phyloP scores from a whole-genome alignment of 2,888 invertebrate genomes.

The Noctuana brunneofusca region DNA sequence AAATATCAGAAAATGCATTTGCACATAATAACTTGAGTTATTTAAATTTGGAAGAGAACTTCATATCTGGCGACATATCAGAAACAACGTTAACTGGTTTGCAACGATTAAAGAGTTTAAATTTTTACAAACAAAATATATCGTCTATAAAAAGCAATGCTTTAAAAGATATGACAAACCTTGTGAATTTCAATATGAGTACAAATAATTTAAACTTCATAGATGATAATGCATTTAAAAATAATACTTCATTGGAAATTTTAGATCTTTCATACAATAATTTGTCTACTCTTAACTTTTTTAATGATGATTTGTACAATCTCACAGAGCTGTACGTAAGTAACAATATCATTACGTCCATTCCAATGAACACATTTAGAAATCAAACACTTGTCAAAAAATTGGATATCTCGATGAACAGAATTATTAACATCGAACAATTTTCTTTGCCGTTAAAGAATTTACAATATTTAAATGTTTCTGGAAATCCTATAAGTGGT shows the following conservation, averaged over 20 bases:
- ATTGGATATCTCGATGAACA: conserved; percentile 64
- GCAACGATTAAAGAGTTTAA: conserved; percentile 47
- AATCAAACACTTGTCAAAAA: conserved; percentile 52
- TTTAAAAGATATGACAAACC: conserved; percentile 50
- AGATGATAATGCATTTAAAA: conserved; percentile 53
- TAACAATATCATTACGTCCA: conserved; percentile 52
- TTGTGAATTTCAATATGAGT: conserved; percentile 60
- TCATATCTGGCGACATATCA: conserved; percentile 53
- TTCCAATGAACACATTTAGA: conserved; percentile 50
- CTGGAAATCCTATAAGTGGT: conserved; percentile 56
- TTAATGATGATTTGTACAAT: conserved; percentile 50
- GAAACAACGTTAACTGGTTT: conserved; percentile 59
- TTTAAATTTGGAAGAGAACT: conserved; percentile 60
- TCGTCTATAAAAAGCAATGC: conserved; percentile 50
- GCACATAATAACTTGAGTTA: conserved; percentile 50
- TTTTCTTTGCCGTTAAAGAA: conserved; percentile 59
- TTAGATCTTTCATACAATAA: conserved; percentile 65
- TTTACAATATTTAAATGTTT: conserved; percentile 61
- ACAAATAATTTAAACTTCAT: conserved; percentile 54
- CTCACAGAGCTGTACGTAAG: conserved; percentile 59
- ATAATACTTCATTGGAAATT: conserved; percentile 44
- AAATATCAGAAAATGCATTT: conserved; percentile 58
- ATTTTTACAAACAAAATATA: conserved; percentile 58
- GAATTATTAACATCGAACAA: conserved; percentile 54
- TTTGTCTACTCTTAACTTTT: conserved; percentile 52